These are phyloP conservation scores for Neotoma lepida DNA, from an alignment of 2,113 vertebrate species.

Conservation along the genomic window DNA sequence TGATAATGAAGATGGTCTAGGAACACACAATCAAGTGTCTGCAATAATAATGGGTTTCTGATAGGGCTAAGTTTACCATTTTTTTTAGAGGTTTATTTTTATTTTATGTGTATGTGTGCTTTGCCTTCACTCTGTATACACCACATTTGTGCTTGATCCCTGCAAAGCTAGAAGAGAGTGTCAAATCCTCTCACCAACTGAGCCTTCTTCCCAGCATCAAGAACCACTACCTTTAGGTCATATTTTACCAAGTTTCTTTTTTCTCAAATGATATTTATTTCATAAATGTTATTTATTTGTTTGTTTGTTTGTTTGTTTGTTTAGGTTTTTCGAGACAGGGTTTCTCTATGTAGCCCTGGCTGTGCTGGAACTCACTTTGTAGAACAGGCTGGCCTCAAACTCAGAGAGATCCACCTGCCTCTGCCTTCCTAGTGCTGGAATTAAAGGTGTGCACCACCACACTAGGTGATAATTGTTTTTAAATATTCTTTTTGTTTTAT, in stretches of 20 bases:
- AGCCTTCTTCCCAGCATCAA: neutral
- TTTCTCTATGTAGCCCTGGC: neutral
- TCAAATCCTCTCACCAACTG: neutral
- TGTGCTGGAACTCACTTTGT: neutral
- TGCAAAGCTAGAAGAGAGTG: neutral
- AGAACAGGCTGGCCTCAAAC: neutral
- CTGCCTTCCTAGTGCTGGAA: neutral
- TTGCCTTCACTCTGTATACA: neutral
- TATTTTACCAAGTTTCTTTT: neutral
- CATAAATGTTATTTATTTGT: neutral
- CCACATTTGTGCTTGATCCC: neutral
- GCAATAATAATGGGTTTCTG: neutral
- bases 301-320: too few relatives aligned
- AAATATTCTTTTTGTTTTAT: neutral
- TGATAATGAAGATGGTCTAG: neutral
- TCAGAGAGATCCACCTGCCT: neutral
- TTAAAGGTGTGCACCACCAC: neutral
- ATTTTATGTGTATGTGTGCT: neutral
- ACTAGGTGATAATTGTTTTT: too few relatives aligned
- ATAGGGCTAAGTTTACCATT: neutral
- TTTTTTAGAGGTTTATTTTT: neutral
- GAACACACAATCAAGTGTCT: neutral
- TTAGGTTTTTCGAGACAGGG: neutral
- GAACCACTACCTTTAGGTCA: neutral
- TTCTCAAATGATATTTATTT: constrained; percentile 29